Conservation (phyloP, 1,140 invertebrate genomes). For the Brachionus plicatilis region DNA sequence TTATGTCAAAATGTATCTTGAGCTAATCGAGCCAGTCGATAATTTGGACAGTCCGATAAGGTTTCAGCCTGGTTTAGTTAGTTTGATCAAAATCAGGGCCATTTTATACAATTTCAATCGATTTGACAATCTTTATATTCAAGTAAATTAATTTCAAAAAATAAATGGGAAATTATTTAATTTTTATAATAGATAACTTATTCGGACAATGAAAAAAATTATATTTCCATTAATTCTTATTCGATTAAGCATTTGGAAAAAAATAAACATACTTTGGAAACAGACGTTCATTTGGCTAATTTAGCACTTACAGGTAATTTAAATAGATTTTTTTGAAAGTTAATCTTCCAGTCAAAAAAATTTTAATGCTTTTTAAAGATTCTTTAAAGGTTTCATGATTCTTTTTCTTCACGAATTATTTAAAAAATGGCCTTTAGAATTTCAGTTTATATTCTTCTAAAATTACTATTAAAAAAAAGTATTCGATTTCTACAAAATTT, state of each 20-base stretch:
- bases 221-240: neutral
- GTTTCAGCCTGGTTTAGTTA: neutral
- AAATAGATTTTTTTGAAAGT: neutral
- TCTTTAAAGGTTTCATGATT: too few species aligned
- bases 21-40: neutral
- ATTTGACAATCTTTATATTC: slow-evolving; percentile 17
- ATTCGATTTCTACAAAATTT: too few species aligned
- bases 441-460: too few species aligned
- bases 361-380: neutral
- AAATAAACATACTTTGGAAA: slow-evolving; percentile 8
- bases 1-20: neutral
- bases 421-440: too few species aligned
- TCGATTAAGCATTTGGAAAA: neutral
- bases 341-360: too few species aligned
- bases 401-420: neutral
- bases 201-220: slow-evolving; percentile 21
- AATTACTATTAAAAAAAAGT: too few species aligned
- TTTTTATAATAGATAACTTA: slow-evolving; percentile 10
- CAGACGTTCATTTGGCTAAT: neutral
- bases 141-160: neutral
- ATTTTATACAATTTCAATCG: slow-evolving; percentile 14
- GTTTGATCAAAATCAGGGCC: slow-evolving; percentile 24
- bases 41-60: slow-evolving; percentile 17
- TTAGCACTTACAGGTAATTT: slow-evolving; percentile 2
- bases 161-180: neutral